Percentiles rank a stretch among this genome's conserved stretches.
These are phyloP conservation scores for Peromyscus eremicus DNA, from an alignment of 2,797 vertebrate species.

Conservation along the genomic window DNA sequence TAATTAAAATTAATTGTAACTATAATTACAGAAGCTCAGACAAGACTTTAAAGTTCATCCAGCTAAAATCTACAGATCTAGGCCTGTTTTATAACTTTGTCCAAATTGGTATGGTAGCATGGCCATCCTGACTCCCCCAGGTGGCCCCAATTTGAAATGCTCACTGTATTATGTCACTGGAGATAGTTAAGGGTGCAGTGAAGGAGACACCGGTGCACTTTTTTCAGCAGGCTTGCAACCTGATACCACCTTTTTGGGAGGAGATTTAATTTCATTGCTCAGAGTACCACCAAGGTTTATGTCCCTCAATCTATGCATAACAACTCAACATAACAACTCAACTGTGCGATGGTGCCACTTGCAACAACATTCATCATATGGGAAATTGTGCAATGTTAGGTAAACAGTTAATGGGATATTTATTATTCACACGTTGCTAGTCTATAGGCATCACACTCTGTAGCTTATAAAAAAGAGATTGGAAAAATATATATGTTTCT, in stretches of 20 bases:
- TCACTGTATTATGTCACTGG: neutral
- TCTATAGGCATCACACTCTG: neutral
- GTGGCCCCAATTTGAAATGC: neutral
- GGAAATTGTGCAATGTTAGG: neutral
- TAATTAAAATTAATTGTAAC: conserved; percentile 29
- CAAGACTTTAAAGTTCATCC: conserved; percentile 2
- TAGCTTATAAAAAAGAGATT: neutral
- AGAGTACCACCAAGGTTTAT: conserved; percentile 25
- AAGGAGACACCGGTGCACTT: neutral
- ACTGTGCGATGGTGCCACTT: neutral
- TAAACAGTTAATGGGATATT: neutral
- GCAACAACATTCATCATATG: neutral
- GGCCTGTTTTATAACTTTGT: conserved; percentile 7
- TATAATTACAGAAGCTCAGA: neutral
- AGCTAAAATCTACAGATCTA: neutral
- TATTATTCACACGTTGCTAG: neutral
- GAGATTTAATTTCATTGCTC: conserved; percentile 35
- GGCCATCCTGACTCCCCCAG: neutral
- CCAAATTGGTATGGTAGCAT: neutral
- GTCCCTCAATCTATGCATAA: neutral
- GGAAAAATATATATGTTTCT: neutral
- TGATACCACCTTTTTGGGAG: conserved; percentile 5
- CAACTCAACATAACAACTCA: neutral
- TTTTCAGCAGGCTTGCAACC: conserved; percentile 19
- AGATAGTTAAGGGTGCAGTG: neutral